A percentile compares a stretch with the other conserved stretches of the same genome.
phyloP scores from a whole-genome alignment of 2,797 vertebrate genomes.

The Lophotriccus pileatus region DNA sequence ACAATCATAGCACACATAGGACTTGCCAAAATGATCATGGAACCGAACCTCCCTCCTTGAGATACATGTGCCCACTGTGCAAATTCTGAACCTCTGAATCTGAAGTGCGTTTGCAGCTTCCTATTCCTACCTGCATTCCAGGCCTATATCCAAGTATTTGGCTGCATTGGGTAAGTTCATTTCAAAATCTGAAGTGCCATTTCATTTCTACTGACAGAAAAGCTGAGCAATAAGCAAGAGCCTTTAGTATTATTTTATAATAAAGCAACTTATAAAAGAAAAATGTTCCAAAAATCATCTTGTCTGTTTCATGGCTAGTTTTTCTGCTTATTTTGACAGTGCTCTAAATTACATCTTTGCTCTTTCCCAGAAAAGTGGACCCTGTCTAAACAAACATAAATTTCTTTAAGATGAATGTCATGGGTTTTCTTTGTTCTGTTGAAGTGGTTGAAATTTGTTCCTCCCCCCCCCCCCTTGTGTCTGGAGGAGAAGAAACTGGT shows the following conservation, averaged over 20 bases:
- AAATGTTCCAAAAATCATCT: background rate
- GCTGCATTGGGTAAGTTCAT: background rate
- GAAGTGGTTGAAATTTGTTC: no score
- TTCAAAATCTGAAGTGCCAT: background rate
- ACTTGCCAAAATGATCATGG: background rate
- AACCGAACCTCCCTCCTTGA: background rate
- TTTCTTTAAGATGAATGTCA: background rate
- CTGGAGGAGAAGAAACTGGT: no score
- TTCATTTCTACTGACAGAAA: background rate
- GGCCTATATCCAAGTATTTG: background rate
- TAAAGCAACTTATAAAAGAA: background rate
- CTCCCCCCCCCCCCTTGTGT: no score
- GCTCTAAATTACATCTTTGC: background rate
- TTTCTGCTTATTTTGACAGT: background rate
- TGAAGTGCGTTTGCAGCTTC: background rate
- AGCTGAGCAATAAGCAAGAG: background rate
- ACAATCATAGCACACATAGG: background rate
- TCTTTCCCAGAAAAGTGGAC: background rate
- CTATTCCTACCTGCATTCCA: background rate
- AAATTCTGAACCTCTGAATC: background rate
- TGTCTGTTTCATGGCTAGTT: background rate
- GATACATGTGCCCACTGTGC: background rate
- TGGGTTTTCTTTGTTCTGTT: no score
- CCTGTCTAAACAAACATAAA: background rate
- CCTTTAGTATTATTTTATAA: background rate